A percentile compares a stretch with the other conserved stretches of the same genome.
Conservation (phyloP, 2,888 invertebrate species). For the Drepana falcataria region DNA sequence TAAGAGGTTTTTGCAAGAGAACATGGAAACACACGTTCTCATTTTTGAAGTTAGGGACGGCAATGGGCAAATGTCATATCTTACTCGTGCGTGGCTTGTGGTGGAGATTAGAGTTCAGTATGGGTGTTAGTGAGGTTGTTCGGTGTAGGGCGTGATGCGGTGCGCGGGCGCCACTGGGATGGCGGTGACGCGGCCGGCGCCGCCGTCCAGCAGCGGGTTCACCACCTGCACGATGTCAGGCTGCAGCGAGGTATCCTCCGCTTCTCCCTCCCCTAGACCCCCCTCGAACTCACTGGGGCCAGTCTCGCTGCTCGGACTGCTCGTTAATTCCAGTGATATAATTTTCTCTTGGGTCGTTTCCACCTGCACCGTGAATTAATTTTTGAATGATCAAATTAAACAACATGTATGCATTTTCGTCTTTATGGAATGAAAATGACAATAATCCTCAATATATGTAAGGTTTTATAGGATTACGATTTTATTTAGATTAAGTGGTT, state of each 20-base stretch:
- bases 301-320: slow-evolving; percentile 80
- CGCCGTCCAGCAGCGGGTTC: slow-evolving; percentile 69
- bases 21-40: too few species aligned
- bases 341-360: slow-evolving; percentile 95
- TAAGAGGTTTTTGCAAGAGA: too few species aligned
- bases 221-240: slow-evolving; percentile 76
- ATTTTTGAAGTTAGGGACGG: too few species aligned
- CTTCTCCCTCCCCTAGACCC: slow-evolving; percentile 57
- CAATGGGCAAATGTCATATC: too few species aligned
- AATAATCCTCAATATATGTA: too few species aligned
- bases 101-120: too few species aligned
- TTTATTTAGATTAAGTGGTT: too few species aligned
- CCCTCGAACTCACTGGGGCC: slow-evolving; percentile 65
- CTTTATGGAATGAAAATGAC: too few species aligned
- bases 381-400: not conserved
- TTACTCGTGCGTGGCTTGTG: not conserved
- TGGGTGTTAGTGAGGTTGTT: slow-evolving; percentile 36
- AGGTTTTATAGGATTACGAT: too few species aligned
- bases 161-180: slow-evolving; percentile 69
- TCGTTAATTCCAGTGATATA: slow-evolving; percentile 90
- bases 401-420: not conserved
- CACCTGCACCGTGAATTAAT: slow-evolving; percentile 77
- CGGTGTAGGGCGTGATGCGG: slow-evolving; percentile 56
- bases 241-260: slow-evolving; percentile 75
- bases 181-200: slow-evolving; percentile 66